phyloP scores from a whole-genome alignment of 2,888 invertebrate genomes.

The Erebia palarica region DNA sequence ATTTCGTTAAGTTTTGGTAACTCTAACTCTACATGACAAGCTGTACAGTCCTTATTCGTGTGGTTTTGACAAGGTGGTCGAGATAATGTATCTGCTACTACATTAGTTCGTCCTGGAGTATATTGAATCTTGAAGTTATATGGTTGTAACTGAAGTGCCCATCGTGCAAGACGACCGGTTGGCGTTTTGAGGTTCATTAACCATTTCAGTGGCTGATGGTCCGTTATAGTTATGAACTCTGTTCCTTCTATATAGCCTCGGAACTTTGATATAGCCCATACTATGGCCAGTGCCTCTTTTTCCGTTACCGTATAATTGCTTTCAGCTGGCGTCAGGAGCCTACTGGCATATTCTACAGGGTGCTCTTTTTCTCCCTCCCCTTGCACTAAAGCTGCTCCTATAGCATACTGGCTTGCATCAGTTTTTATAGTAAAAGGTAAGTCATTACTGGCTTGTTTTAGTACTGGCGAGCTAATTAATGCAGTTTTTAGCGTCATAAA shows the following conservation, averaged over 20 bases:
- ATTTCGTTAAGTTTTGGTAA: no score
- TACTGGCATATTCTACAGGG: no score
- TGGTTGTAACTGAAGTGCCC: not conserved
- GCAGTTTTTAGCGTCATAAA: not conserved
- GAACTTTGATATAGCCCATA: conserved; percentile 8
- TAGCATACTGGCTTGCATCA: not conserved
- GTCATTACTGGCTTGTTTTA: not conserved
- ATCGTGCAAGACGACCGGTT: conserved; percentile 5
- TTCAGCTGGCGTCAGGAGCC: not conserved
- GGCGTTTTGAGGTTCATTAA: conserved; percentile 6
- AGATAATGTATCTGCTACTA: no score
- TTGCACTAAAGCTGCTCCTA: not conserved
- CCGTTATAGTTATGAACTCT: not conserved
- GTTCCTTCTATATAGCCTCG: conserved; percentile 12
- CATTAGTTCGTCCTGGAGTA: no score
- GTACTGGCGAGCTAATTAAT: not conserved
- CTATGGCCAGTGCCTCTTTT: conserved; percentile 8
- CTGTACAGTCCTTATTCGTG: no score
- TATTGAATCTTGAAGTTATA: not conserved
- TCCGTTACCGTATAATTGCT: not conserved
- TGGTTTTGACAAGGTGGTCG: no score
- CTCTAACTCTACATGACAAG: no score
- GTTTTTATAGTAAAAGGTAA: not conserved
- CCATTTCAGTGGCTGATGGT: conserved; percentile 16
- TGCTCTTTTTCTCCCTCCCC: not conserved